Percentiles rank a stretch among this genome's conserved stretches.
Conservation (phyloP, 1,140 invertebrate genomes). For the Drosophila neocordata region DNA sequence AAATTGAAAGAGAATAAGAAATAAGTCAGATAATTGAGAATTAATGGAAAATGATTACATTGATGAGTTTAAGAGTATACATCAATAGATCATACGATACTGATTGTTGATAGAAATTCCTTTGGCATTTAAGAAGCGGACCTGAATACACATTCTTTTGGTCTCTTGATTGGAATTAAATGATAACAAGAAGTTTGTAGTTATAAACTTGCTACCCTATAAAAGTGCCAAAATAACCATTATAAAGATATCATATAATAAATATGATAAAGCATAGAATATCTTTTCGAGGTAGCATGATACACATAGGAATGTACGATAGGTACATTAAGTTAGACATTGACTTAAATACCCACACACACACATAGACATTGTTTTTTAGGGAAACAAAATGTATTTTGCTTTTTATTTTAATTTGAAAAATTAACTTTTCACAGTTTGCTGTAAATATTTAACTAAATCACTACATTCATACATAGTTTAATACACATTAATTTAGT, state of each 20-base stretch:
- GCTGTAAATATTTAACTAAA: constrained; percentile 73
- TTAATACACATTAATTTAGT: constrained; percentile 74
- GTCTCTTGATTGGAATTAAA: background rate
- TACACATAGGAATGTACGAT: too few species aligned
- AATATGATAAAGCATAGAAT: constrained; percentile 43
- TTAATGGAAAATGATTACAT: background rate
- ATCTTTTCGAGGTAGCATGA: background rate
- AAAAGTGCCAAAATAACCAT: constrained; percentile 43
- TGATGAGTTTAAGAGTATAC: background rate
- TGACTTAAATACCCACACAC: background rate
- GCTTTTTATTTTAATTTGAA: constrained; percentile 61
- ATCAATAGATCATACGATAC: background rate
- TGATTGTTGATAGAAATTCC: background rate
- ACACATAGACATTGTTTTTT: background rate
- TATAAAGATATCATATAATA: constrained; percentile 58
- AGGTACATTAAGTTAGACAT: too few species aligned
- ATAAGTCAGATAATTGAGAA: background rate
- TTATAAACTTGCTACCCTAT: constrained; percentile 30
- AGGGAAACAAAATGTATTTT: constrained; percentile 56
- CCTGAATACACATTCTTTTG: background rate
- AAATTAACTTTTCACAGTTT: constrained; percentile 62
- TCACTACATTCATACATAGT: constrained; percentile 60
- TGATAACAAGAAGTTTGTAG: constrained; percentile 31
- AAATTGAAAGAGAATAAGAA: background rate
- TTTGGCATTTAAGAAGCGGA: background rate